phyloP scores from a whole-genome alignment of 2,888 invertebrate genomes.

The Embidobia sp. region DNA sequence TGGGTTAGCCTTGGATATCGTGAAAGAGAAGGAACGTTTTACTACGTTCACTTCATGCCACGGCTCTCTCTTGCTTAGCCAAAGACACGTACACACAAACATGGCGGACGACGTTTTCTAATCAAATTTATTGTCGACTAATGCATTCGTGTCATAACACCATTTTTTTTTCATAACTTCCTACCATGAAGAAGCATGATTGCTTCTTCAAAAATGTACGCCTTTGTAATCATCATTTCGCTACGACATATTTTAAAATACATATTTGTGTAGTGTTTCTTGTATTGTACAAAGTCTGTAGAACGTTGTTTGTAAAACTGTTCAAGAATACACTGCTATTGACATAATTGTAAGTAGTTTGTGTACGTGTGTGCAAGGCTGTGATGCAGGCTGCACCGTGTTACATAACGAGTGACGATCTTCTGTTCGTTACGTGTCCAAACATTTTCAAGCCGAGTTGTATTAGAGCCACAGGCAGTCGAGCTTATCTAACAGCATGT shows the following conservation, averaged over 20 bases:
- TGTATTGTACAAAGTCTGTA: too few relatives aligned
- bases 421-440: constrained; percentile 31
- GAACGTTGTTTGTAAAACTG: not conserved
- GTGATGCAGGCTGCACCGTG: constrained; percentile 16
- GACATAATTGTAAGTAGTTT: constrained; percentile 23
- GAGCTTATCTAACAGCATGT: constrained; percentile 13
- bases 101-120: constrained; percentile 59
- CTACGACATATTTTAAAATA: too few relatives aligned
- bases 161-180: constrained; percentile 7
- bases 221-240: too few relatives aligned
- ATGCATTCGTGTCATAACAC: constrained; percentile 38
- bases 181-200: not conserved
- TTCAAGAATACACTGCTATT: constrained; percentile 29
- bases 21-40: constrained; percentile 66
- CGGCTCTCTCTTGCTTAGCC: constrained; percentile 50
- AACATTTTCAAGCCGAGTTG: constrained; percentile 18
- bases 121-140: constrained; percentile 47
- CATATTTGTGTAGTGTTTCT: too few relatives aligned
- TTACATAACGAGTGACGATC: constrained; percentile 44
- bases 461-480: constrained; percentile 7
- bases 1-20: constrained; percentile 71
- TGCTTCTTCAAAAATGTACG: too few relatives aligned
- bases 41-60: constrained; percentile 66
- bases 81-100: constrained; percentile 60
- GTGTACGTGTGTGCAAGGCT: not conserved